Evolutionary conservation across 2,797 vertebrate genomes (phyloP).

Genomic region (Pseudomugil gertrudae): DNA sequence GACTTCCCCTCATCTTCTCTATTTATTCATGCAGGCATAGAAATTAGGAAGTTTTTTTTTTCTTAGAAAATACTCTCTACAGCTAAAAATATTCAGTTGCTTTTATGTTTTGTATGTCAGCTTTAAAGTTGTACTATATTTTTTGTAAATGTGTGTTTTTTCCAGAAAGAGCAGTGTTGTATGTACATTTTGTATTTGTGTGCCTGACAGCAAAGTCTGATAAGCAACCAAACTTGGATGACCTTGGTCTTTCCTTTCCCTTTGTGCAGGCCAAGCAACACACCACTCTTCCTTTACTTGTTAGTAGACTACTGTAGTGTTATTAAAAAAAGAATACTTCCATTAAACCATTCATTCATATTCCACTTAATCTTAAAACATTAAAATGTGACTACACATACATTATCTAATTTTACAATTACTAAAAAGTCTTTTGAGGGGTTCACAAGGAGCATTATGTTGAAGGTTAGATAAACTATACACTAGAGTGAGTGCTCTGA

Average conservation of each 20-base stretch:
- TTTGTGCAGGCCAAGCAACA: constrained; percentile 41
- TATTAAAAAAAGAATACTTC: constrained; percentile 5
- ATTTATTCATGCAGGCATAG: too few relatives aligned
- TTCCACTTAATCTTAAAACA: neutral
- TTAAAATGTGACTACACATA: neutral
- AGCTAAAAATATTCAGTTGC: neutral
- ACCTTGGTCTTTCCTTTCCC: constrained; percentile 38
- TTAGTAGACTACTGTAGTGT: too few relatives aligned
- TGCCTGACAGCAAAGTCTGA: constrained; percentile 38
- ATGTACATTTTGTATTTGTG: neutral
- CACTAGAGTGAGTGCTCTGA: constrained; percentile 11
- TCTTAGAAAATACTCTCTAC: neutral
- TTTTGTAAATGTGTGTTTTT: neutral
- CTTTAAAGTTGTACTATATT: neutral
- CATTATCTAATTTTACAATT: neutral
- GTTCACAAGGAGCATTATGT: neutral
- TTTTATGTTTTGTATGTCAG: neutral
- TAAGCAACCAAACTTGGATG: constrained; percentile 12
- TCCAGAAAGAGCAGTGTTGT: neutral
- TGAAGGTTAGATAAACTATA: neutral
- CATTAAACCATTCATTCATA: constrained; percentile 31
- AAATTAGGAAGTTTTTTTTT: neutral
- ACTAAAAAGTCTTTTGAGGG: neutral
- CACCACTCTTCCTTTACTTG: constrained; percentile 6
- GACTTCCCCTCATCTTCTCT: neutral